phyloP scores from a whole-genome alignment of 2,113 vertebrate species.

The Melospiza georgiana region DNA sequence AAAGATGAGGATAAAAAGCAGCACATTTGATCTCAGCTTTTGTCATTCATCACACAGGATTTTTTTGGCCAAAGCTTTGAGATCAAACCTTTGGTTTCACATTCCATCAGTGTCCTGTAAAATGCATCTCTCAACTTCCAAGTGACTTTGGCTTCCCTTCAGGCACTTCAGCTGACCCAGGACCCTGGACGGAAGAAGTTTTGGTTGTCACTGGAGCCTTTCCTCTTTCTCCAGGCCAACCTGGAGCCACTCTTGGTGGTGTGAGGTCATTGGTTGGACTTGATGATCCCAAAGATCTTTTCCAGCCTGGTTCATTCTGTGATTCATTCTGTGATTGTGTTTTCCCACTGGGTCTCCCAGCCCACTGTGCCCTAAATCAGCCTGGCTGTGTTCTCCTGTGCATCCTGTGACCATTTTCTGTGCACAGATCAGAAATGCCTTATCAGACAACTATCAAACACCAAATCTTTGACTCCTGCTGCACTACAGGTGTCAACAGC shows the following conservation, averaged over 20 bases:
- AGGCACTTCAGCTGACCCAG: not conserved
- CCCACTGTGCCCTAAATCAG: too few relatives aligned
- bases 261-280: not conserved
- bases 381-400: rapidly evolving
- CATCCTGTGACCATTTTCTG: not conserved
- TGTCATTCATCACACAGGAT: not conserved
- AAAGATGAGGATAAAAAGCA: not conserved
- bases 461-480: rapidly evolving
- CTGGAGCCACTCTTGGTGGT: not conserved
- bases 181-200: not conserved
- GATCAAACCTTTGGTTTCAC: not conserved
- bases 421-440: not conserved
- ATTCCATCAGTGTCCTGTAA: rapidly evolving
- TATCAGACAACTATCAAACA: rapidly evolving
- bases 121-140: not conserved
- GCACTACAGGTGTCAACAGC: not conserved
- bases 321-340: not conserved
- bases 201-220: not conserved
- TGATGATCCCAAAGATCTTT: not conserved
- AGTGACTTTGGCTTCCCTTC: not conserved
- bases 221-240: not conserved
- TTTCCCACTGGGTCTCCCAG: rapidly evolving
- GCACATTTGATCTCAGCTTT: not conserved
- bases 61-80: not conserved
- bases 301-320: not conserved